A percentile compares a stretch with the other conserved stretches of the same genome.
Evolutionary conservation across 2,888 invertebrate genomes (phyloP).

Genomic region (Quadroppia sp.): DNA sequence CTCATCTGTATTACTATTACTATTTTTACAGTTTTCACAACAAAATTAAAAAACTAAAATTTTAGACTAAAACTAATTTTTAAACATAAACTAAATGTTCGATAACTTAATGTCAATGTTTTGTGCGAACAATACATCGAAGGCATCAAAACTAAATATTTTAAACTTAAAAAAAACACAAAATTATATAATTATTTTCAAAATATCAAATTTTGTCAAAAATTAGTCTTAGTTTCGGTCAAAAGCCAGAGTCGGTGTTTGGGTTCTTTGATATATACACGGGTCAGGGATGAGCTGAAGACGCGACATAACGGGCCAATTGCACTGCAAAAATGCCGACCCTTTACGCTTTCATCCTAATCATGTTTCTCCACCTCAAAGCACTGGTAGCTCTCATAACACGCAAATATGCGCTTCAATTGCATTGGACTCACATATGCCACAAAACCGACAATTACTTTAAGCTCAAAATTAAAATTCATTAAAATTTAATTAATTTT

Average conservation of each 20-base stretch:
- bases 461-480: not conserved
- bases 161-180: not conserved
- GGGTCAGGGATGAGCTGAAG: conserved; percentile 17
- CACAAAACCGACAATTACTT: not conserved
- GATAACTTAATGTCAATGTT: too few species aligned
- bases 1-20: too few species aligned
- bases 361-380: conserved; percentile 19
- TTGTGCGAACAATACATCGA: too few species aligned
- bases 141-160: too few species aligned
- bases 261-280: conserved; percentile 17
- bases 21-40: too few species aligned
- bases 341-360: conserved; percentile 31
- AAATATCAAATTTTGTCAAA: not conserved
- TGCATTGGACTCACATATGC: conserved; percentile 22
- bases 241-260: conserved; percentile 9
- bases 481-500: not conserved
- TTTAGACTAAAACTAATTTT: too few species aligned
- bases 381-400: not conserved
- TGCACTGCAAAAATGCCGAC: conserved; percentile 27
- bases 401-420: conserved; percentile 9
- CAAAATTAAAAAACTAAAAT: too few species aligned
- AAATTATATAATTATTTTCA: not conserved
- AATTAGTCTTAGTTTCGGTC: not conserved
- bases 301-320: conserved; percentile 30
- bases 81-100: too few species aligned